These are phyloP conservation scores for Thysanoteuthis rhombus DNA, from an alignment of 2,888 invertebrate species.

Conservation along the genomic window DNA sequence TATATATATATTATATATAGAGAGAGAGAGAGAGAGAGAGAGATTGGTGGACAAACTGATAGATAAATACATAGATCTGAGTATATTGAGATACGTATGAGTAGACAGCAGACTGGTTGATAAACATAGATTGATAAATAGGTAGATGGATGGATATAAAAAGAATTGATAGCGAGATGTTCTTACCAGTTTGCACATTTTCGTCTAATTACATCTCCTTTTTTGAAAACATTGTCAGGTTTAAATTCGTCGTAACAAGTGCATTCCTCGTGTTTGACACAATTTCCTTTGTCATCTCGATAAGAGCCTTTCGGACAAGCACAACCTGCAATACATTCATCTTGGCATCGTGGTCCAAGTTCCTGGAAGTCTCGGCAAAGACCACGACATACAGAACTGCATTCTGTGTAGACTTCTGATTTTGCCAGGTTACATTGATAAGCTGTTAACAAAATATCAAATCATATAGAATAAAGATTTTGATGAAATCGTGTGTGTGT, in stretches of 20 bases:
- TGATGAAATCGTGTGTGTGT: too few species aligned
- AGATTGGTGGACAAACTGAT: too few species aligned
- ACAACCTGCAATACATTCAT: conserved; percentile 25
- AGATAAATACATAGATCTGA: too few species aligned
- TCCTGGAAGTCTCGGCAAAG: not conserved
- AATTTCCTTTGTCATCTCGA: not conserved
- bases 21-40: too few species aligned
- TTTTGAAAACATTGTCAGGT: not conserved
- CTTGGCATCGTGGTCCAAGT: not conserved
- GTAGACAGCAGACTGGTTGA: too few species aligned
- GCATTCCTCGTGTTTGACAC: not conserved
- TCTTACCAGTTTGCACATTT: conserved; percentile 14
- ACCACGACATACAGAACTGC: not conserved
- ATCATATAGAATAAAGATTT: not conserved
- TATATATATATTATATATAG: too few species aligned
- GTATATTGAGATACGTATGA: too few species aligned
- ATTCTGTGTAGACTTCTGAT: conserved; percentile 12
- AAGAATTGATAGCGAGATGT: not conserved
- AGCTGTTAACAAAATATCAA: not conserved
- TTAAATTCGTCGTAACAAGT: conserved; percentile 16
- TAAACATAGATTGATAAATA: too few species aligned
- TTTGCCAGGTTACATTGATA: not conserved
- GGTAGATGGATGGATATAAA: too few species aligned
- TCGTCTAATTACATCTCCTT: not conserved
- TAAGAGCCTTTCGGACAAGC: not conserved